Evolutionary conservation across 2,113 vertebrate species (phyloP).

Genomic region (Oreotrochilus melanogaster): DNA sequence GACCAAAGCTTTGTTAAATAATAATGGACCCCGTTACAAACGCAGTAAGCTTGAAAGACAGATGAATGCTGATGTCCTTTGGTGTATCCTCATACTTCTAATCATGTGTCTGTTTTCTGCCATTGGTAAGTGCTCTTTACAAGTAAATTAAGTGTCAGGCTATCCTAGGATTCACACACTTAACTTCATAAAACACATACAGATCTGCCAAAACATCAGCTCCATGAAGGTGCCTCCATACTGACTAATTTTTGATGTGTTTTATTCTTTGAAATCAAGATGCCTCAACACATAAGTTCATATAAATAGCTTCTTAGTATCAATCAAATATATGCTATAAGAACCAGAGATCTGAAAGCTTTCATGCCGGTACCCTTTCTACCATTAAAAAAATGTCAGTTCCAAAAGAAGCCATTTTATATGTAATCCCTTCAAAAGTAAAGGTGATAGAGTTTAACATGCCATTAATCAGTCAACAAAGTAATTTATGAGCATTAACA

Average conservation of each 20-base stretch:
- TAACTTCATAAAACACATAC: not conserved
- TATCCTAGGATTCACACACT: not conserved
- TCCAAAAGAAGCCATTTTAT: not conserved
- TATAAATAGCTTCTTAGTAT: not conserved
- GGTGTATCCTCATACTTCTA: conserved; percentile 95
- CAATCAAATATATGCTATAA: not conserved
- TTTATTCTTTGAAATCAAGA: conserved; percentile 11
- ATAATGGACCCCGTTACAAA: conserved; percentile 96
- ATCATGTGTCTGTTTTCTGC: conserved; percentile 93
- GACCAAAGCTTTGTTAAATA: conserved; percentile 98
- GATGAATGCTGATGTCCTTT: conserved; percentile 96
- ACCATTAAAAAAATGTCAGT: not conserved
- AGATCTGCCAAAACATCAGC: not conserved
- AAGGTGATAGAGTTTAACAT: not conserved
- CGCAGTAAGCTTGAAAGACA: conserved; percentile 95
- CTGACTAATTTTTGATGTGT: not conserved
- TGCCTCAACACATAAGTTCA: not conserved
- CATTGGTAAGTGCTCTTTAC: conserved; percentile 83
- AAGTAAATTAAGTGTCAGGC: not conserved
- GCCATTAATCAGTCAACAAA: not conserved
- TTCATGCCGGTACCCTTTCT: not conserved
- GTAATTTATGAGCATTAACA: not conserved
- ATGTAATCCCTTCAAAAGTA: not conserved
- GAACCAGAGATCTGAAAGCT: not conserved
- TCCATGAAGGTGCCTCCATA: not conserved